Conservation (phyloP, 2,113 vertebrate species). For the Scophthalmus maximus region DNA sequence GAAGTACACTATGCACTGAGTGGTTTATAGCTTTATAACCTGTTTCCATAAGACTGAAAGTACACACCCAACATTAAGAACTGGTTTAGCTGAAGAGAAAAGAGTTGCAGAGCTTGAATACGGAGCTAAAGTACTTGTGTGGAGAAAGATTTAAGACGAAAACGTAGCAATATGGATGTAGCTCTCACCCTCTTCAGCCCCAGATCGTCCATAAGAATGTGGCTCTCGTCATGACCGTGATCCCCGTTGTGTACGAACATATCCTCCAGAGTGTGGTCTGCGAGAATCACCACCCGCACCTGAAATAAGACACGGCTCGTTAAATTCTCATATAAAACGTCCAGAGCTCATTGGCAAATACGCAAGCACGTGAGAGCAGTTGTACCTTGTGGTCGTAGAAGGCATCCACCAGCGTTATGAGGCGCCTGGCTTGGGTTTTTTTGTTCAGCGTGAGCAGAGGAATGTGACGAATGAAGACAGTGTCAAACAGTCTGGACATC, state of each 20-base stretch:
- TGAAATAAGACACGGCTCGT: slow-evolving; percentile 54
- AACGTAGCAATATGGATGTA: too few relatives aligned
- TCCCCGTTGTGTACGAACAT: slow-evolving; percentile 87
- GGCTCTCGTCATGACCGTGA: slow-evolving; percentile 83
- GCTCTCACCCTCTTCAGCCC: slow-evolving; percentile 89
- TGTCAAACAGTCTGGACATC: slow-evolving; percentile 91
- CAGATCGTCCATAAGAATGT: slow-evolving; percentile 93
- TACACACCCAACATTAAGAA: slow-evolving; percentile 14
- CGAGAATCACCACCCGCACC: slow-evolving; percentile 93
- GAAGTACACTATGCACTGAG: background rate
- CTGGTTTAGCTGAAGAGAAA: slow-evolving; percentile 6
- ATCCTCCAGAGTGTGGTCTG: slow-evolving; percentile 84
- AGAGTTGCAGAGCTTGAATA: too few relatives aligned
- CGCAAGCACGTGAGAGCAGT: background rate
- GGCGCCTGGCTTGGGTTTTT: slow-evolving; percentile 92
- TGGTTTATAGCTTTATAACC: background rate
- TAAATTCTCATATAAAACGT: too few relatives aligned
- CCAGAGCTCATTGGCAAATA: background rate
- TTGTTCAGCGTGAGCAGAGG: slow-evolving; percentile 90
- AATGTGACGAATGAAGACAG: slow-evolving; percentile 91
- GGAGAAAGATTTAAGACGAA: too few relatives aligned
- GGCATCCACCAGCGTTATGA: slow-evolving; percentile 95
- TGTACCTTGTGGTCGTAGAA: slow-evolving; percentile 95
- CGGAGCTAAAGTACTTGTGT: too few relatives aligned
- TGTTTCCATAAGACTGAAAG: background rate